Percentiles rank a stretch among this genome's conserved stretches.
These are phyloP conservation scores for Chlamydotis undulata DNA, from an alignment of 2,113 vertebrate genomes.

Conservation along the genomic window DNA sequence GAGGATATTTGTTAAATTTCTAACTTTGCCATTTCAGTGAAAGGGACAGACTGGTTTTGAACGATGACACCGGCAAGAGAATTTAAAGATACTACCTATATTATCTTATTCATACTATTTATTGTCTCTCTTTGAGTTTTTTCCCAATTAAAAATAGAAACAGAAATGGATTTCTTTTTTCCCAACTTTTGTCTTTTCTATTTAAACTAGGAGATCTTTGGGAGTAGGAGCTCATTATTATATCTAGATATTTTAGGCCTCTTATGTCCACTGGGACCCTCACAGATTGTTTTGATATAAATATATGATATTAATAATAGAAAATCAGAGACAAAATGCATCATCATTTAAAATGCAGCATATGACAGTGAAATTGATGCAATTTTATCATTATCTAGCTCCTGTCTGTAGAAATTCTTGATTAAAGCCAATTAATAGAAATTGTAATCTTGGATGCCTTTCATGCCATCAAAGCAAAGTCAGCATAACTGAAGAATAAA, in stretches of 20 bases:
- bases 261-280: neutral
- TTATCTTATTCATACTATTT: neutral
- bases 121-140: neutral
- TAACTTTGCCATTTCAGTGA: neutral
- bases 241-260: neutral
- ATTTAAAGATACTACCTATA: neutral
- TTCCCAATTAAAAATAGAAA: neutral
- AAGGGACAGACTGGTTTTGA: neutral
- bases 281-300: neutral
- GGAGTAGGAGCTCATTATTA: neutral
- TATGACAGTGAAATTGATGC: neutral
- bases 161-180: neutral
- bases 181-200: neutral
- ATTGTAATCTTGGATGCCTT: neutral
- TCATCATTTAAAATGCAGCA: neutral
- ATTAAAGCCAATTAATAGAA: neutral
- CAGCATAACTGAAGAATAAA: neutral
- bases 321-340: neutral
- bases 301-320: neutral
- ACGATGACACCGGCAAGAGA: neutral
- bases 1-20: neutral
- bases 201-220: neutral
- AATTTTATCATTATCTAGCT: neutral
- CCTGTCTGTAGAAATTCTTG: neutral
- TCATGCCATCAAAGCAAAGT: neutral